Conservation (phyloP, 1,140 invertebrate species). For the Tetramorium alpestre region DNA sequence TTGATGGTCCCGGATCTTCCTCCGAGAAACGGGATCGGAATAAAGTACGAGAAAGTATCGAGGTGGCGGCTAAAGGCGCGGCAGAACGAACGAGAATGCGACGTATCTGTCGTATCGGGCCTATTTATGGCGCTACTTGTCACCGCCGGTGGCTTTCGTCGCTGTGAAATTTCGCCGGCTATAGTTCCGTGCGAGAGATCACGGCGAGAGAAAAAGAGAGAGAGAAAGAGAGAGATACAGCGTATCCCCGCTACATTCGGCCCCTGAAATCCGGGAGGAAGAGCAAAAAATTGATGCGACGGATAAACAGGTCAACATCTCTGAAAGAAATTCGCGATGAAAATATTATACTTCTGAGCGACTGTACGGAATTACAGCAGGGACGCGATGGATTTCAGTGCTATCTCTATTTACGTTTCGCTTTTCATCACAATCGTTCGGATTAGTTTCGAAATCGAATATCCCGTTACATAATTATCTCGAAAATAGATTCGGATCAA, state of each 20-base stretch:
- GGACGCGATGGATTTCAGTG: background rate
- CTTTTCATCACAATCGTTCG: slow-evolving; percentile 30
- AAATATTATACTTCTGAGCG: slow-evolving; percentile 4
- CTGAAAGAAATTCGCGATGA: slow-evolving; percentile 5
- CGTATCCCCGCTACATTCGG: slow-evolving; percentile 48
- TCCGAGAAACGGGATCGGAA: slow-evolving; percentile 65
- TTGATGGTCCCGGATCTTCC: slow-evolving; percentile 62
- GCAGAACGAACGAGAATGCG: slow-evolving; percentile 70
- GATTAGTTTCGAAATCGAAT: slow-evolving; percentile 36
- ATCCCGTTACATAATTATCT: slow-evolving; percentile 46
- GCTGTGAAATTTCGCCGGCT: slow-evolving; percentile 75
- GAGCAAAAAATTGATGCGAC: slow-evolving; percentile 48
- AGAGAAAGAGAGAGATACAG: slow-evolving; percentile 20
- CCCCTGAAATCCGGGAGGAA: slow-evolving; percentile 37
- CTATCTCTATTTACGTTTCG: slow-evolving; percentile 34
- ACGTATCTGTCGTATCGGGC: slow-evolving; percentile 76
- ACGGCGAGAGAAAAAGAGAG: slow-evolving; percentile 11
- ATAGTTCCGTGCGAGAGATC: slow-evolving; percentile 65
- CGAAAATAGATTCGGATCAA: slow-evolving; percentile 28
- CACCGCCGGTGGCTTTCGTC: slow-evolving; percentile 70
- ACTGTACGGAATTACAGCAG: slow-evolving; percentile 31
- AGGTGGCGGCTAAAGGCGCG: slow-evolving; percentile 50
- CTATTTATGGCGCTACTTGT: slow-evolving; percentile 82
- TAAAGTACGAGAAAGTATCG: slow-evolving; percentile 73
- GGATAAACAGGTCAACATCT: background rate